phyloP scores from a whole-genome alignment of 2,888 invertebrate species.

The Cryptophagus acutangulus region DNA sequence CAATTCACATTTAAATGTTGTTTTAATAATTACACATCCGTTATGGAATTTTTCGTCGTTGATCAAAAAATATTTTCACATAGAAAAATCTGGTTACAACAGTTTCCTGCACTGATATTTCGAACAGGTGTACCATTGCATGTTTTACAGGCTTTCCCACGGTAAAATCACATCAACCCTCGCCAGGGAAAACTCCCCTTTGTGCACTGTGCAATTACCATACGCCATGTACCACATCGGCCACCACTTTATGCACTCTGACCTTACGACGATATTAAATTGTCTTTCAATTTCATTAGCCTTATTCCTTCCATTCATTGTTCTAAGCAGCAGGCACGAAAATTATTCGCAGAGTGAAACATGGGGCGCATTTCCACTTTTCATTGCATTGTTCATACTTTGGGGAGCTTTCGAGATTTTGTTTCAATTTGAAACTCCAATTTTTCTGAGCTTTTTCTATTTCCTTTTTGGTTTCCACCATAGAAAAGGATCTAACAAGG shows the following conservation, averaged over 20 bases:
- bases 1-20: no score
- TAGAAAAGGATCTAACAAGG: neutral
- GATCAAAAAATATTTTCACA: constrained; percentile 18
- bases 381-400: no score
- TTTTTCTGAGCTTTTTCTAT: neutral
- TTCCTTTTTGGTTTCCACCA: no score
- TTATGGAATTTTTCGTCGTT: constrained; percentile 15
- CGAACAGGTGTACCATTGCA: constrained; percentile 33
- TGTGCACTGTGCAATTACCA: constrained; percentile 25
- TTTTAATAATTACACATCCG: neutral
- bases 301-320: neutral
- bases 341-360: no score
- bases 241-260: constrained; percentile 17
- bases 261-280: constrained; percentile 19
- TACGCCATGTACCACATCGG: constrained; percentile 22
- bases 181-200: constrained; percentile 27
- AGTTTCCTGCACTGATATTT: constrained; percentile 25
- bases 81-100: constrained; percentile 10
- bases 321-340: no score
- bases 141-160: constrained; percentile 35
- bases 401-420: no score
- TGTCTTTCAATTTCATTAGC: constrained; percentile 7
- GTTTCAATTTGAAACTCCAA: neutral
- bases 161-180: constrained; percentile 41
- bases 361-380: no score